Base-by-base conservation (phyloP, 2,888 invertebrate species). In the Lepetodrilus schrolli region DNA sequence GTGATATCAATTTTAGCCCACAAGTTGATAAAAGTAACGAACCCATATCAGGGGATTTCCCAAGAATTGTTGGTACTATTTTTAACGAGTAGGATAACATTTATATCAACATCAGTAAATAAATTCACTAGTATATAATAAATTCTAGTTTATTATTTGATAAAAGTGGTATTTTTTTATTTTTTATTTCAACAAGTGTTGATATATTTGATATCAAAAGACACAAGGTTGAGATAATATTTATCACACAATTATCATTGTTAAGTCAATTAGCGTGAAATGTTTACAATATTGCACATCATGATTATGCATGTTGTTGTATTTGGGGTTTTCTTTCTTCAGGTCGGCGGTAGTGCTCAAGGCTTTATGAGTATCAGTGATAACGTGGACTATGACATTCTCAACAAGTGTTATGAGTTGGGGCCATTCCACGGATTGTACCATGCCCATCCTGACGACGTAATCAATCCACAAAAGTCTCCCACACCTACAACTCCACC, bases 361-460 rank as follows among this genome's bases (percentile, higher is more conserved):
- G 91, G 91, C 1, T 90, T 91, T 75, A 90, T 91, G 89, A 90
- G 90, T 77, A 81, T 91, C 38, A 87, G 86, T 58, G 80, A 82
- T 37, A 88, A 90, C 79, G 87, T 91, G 1, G 89, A 90, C 80
- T 77, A 85, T 23, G 84, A 86, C 13, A 73, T 90, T 65, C 77
- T 91, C 36, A 90, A 90, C 77, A 86, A 89, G 37, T 89, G 89
- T 78, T 91, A 89, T 84, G 90, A 90, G 75, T 81, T 91, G 48
- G 88, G 86, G 23, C 85, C 90, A 13, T 89, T 90, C 76, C 86
- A 90, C 82, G 90, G 90, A 34, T 78, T 90, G 47, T 78, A 84
- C 50, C 87, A 89, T 74, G 85, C 88, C 20, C 85, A 87, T 75
- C 82, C 84, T 49, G 84, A 86, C 69, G 89, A 89, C 77, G 76